Percentiles rank a stretch among this genome's conserved stretches.
These are phyloP conservation scores for Apis dorsata DNA, from an alignment of 1,140 invertebrate genomes.

Conservation along the genomic window DNA sequence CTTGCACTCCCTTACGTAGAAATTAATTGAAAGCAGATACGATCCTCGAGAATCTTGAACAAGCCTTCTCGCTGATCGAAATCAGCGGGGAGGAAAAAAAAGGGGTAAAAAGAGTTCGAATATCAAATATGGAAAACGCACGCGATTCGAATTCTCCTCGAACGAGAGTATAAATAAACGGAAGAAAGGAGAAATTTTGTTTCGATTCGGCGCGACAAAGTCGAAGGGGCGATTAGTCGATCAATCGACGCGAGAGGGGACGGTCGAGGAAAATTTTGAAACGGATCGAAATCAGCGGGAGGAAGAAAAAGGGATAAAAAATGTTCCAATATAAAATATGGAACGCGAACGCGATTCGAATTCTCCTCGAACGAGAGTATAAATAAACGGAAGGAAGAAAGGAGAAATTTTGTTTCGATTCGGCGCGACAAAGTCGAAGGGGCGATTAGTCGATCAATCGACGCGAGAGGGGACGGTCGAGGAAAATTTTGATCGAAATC, in stretches of 20 bases:
- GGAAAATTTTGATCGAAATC: constrained; percentile 32
- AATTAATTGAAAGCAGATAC: neutral
- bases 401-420: neutral
- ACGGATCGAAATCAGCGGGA: constrained; percentile 21
- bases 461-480: constrained; percentile 10
- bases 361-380: too few relatives aligned
- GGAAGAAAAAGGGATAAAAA: too few relatives aligned
- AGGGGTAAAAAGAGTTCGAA: too few relatives aligned
- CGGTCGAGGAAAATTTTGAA: constrained; percentile 28
- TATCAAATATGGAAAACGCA: too few relatives aligned
- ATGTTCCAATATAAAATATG: too few relatives aligned
- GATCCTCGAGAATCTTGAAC: neutral
- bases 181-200: neutral
- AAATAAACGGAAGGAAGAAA: neutral
- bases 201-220: neutral
- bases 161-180: neutral
- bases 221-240: neutral
- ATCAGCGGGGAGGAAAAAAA: neutral
- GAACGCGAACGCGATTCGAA: too few relatives aligned
- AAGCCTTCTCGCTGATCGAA: neutral
- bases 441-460: constrained; percentile 21
- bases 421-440: neutral
- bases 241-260: constrained; percentile 16
- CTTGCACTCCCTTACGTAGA: too few relatives aligned
- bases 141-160: too few relatives aligned